phyloP scores from a whole-genome alignment of 2,797 vertebrate genomes.

The Enteromius fasciolatus region DNA sequence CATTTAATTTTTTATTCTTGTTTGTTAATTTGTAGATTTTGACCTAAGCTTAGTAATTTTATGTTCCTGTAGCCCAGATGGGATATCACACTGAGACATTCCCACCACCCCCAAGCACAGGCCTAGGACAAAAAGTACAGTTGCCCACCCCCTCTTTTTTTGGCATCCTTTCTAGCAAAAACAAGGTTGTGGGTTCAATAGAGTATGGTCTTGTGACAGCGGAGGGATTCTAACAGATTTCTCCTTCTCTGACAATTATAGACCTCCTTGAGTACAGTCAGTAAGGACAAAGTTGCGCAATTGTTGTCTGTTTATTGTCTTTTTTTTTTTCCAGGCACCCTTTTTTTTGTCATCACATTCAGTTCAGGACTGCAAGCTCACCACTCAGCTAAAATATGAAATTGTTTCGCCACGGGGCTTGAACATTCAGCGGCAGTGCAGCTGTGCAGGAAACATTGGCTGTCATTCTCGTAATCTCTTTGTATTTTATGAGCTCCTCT shows the following conservation, averaged over 20 bases:
- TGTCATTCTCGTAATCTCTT: slow-evolving; percentile 13
- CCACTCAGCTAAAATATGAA: slow-evolving; percentile 4
- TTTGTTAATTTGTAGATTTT: not conserved
- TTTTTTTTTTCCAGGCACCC: not conserved
- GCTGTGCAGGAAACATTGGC: slow-evolving; percentile 18
- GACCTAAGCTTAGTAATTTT: not conserved
- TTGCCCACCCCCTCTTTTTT: not conserved
- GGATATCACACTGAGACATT: not conserved
- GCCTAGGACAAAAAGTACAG: not conserved
- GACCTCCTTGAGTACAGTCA: not conserved
- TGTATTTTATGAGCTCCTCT: slow-evolving; percentile 30
- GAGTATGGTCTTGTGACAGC: not conserved
- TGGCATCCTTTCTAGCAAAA: not conserved
- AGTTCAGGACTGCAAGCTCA: slow-evolving; percentile 10
- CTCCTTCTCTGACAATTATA: slow-evolving; percentile 1
- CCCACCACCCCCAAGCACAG: not conserved
- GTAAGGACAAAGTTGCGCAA: slow-evolving; percentile 10
- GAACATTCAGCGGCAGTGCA: slow-evolving; percentile 26
- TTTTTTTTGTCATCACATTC: slow-evolving; percentile 39
- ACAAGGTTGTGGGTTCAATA: not conserved
- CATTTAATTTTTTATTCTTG: not conserved
- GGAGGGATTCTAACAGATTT: not conserved
- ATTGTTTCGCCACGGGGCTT: slow-evolving; percentile 17
- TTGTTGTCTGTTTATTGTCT: not conserved
- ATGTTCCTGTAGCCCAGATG: not conserved